phyloP scores from a whole-genome alignment of 2,797 vertebrate genomes.

The Hafferia zeledoni region DNA sequence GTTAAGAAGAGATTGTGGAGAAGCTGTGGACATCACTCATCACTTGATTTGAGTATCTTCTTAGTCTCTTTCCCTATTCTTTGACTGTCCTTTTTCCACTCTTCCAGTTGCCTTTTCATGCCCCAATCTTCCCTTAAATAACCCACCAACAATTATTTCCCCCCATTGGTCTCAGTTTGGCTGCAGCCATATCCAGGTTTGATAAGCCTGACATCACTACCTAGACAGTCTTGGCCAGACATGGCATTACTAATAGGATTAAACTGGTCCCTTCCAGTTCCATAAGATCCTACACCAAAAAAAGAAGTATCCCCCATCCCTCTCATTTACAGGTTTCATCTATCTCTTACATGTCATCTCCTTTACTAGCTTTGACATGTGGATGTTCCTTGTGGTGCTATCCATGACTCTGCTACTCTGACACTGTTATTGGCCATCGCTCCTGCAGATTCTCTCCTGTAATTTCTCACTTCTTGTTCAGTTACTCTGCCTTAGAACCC shows the following conservation, averaged over 20 bases:
- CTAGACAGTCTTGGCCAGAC: not conserved
- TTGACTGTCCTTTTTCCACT: not conserved
- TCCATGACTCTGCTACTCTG: not conserved
- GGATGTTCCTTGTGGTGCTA: not conserved
- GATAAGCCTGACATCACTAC: not conserved
- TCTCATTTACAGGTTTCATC: not conserved
- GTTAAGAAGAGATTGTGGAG: not conserved
- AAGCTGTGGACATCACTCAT: not conserved
- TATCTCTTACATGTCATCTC: not conserved
- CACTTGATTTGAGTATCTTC: not conserved
- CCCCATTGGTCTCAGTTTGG: not conserved
- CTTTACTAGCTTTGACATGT: not conserved
- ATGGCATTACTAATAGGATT: not conserved
- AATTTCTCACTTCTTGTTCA: not conserved
- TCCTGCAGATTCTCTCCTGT: not conserved
- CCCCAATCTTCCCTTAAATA: not conserved
- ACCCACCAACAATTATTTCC: not conserved
- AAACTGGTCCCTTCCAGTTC: not conserved
- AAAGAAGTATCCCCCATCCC: not conserved
- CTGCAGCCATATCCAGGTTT: not conserved
- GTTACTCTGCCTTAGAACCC: not conserved
- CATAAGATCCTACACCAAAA: not conserved
- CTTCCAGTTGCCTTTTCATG: not conserved
- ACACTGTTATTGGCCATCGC: rapidly evolving
- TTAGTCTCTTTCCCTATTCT: not conserved